These are phyloP conservation scores for Hedychridium roseum DNA, from an alignment of 2,888 invertebrate species.

Conservation along the genomic window DNA sequence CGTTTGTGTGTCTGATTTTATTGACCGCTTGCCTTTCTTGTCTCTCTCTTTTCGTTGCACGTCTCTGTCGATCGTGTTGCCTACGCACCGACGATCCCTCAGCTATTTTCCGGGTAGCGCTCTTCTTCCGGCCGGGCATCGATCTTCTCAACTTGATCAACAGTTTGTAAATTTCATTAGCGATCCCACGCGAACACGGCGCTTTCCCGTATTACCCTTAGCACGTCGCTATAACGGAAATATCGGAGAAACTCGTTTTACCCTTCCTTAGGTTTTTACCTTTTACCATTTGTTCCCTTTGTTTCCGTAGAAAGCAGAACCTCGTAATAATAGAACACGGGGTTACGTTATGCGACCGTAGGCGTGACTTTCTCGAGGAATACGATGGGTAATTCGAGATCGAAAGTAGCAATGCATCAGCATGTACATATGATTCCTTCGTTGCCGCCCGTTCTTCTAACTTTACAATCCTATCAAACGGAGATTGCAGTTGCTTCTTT, in stretches of 20 bases:
- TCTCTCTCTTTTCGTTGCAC: slow-evolving; percentile 3
- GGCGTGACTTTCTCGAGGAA: too few relatives aligned
- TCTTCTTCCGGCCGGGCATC: slow-evolving; percentile 26
- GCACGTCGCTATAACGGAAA: too few relatives aligned
- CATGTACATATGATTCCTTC: too few relatives aligned
- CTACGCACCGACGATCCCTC: too few relatives aligned
- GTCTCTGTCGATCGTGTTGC: not conserved
- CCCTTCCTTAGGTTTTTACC: slow-evolving; percentile 13
- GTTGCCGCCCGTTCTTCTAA: slow-evolving; percentile 1
- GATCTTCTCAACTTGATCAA: slow-evolving; percentile 47
- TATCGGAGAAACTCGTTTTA: too few relatives aligned
- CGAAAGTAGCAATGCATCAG: too few relatives aligned
- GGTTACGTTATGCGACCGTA: too few relatives aligned
- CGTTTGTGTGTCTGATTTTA: slow-evolving; percentile 35
- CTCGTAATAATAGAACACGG: too few relatives aligned
- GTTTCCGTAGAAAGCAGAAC: slow-evolving; percentile 8
- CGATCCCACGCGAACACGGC: too few relatives aligned
- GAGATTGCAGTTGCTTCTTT: too few relatives aligned
- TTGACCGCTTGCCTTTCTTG: slow-evolving; percentile 20
- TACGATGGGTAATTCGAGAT: too few relatives aligned
- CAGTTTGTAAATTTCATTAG: slow-evolving; percentile 51
- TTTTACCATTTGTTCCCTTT: slow-evolving; percentile 11
- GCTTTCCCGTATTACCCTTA: slow-evolving; percentile 16
- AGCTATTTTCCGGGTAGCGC: slow-evolving; percentile 6
- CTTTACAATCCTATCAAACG: too few relatives aligned